Base-by-base conservation (phyloP, 2,888 invertebrate genomes). In the Oscheius onirici region DNA sequence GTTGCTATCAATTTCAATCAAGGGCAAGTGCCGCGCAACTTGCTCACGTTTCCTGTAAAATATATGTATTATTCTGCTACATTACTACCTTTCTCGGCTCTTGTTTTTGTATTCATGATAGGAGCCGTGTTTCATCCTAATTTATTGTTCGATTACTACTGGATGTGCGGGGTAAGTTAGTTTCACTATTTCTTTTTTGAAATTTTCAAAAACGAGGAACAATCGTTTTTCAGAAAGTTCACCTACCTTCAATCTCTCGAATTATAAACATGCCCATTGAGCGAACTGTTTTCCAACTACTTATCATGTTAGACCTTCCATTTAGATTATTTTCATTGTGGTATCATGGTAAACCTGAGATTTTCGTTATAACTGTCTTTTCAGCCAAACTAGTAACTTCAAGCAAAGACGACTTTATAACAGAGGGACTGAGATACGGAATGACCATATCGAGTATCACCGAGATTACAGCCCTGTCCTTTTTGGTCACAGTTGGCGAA, bases 401-500 rank as follows among this genome's bases (percentile, higher is more conserved):
- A n/a, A 15, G 13, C 3, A 49, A 46, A 28, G 63, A 49, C 8
- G 28, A 22, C 5, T 26, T 63, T 17, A 15, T 63, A 8, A 10
- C n/a, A n/a, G 10, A 43, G 13, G 41, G 24, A 24, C 17, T 55
- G 3, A 17, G 55, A 20, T 8, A n/a, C n/a, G 55, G n/a, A 5
- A 68, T 68, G 67, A 24, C n/a, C 20, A 57, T 54, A 5, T 68
- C 57, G 5, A 46, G 55, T 24, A 13, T 51, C 5, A 13, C 22
- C 5, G 55, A 44, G 20, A 28, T 68, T 15, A 41, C 26, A 6
- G 17, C 17, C 24, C 43, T 78, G 5, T 55, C 71, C 8, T 52
- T 74, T 1, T 28, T 78, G 13, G 78, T 74, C 3, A 72, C 74
- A 1, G 75, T 78, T n/a, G 78, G 78, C 17, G 78, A 78, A 69